Evolutionary conservation across 2,888 invertebrate species (phyloP), one percentile per base, ranked within the genome.

Genomic region (Neelides folsomi): DNA sequence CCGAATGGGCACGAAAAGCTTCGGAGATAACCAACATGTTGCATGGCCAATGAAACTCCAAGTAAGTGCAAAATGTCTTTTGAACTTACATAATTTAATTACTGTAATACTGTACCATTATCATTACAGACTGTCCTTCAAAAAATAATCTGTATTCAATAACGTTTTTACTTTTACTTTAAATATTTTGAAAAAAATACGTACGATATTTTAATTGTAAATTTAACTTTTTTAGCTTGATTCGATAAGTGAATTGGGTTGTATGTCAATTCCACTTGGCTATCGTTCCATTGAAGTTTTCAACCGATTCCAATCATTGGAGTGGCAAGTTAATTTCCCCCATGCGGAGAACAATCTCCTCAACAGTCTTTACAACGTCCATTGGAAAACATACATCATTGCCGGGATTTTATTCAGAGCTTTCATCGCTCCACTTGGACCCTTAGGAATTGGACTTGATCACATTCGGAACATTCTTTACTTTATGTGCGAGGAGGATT

Each of bases 321-420:
- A 87, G 68, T 88, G 87, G 87, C 81, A 80, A 68, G 74, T 86
- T 2, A 76, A 77, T 39, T 87, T 86, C 66, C 84, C 85, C 0
- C 79, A 80, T 50, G 85, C 83, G 0, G 86, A 86, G 68, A 75
- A 79, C 19, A 83, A 79, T 66, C 71, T 88, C 58, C 82, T 86
- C 67, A 79, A 79, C 13, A 78, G 79, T 59, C 73, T 86, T 67
- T 78, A 79, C 0, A 79, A 79, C 66, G 76, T 80, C 0, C 87
- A 87, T 65, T 77, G 81, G 42, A 76, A 82, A 55, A 77, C 83
- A 52, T 81, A 81, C 65, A 71, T 85, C 58, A 77, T 84, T 60
- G 71, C 81, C 1, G 71, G 85, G 56, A 72, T 78, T 37, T 68
- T 88, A 13, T 77, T 82, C 59, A 83, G 83, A 67, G 78, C 79